A percentile compares a stretch with the other conserved stretches of the same genome.
phyloP scores from a whole-genome alignment of 2,113 vertebrate genomes.

The Variabilichromis moorii region DNA sequence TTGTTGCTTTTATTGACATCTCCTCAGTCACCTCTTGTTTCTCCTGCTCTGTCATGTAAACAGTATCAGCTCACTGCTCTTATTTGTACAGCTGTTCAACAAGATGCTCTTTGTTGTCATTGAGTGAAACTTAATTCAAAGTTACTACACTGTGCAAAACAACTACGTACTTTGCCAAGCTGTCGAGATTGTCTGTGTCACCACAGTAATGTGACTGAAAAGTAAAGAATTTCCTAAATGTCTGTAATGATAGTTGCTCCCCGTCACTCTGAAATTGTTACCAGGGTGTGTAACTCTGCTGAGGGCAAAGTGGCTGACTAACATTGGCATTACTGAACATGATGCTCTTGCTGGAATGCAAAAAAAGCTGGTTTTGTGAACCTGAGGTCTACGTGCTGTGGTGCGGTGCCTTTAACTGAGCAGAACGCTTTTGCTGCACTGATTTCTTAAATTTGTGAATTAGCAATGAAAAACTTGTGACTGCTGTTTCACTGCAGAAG shows the following conservation, averaged over 20 bases:
- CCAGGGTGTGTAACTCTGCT: neutral
- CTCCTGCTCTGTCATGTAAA: neutral
- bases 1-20: slow-evolving; percentile 24
- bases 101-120: neutral
- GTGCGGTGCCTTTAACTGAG: neutral
- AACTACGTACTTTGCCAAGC: neutral
- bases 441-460: neutral
- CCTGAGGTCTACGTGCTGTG: neutral
- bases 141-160: neutral
- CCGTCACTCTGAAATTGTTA: neutral
- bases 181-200: neutral
- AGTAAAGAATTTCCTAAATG: neutral
- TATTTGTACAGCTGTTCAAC: neutral
- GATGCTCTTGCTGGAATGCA: neutral
- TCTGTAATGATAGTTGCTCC: neutral
- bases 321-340: neutral
- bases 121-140: neutral
- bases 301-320: neutral
- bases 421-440: neutral
- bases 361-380: neutral
- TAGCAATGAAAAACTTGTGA: neutral
- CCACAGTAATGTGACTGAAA: neutral
- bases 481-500: neutral
- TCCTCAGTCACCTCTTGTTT: neutral
- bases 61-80: neutral